Percentiles rank a stretch among this genome's conserved stretches.
Evolutionary conservation across 2,797 vertebrate species (phyloP).

Genomic region (Megaceryle alcyon): DNA sequence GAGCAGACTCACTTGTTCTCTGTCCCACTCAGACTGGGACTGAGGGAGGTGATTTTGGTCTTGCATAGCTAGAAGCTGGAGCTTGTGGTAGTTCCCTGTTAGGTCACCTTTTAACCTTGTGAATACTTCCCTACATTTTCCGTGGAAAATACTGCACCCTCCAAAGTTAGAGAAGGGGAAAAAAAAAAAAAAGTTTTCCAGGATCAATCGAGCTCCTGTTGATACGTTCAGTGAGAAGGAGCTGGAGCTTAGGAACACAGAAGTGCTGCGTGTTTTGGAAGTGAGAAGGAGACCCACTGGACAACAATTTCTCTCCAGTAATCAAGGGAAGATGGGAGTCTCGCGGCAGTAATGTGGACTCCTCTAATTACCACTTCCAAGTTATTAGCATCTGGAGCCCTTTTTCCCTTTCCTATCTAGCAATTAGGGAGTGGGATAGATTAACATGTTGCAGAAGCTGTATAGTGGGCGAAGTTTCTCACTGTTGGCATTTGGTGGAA

Average conservation of each 20-base stretch:
- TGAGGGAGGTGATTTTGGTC: not conserved
- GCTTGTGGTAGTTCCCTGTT: not conserved
- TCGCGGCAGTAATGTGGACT: slow-evolving; percentile 39
- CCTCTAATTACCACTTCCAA: slow-evolving; percentile 70
- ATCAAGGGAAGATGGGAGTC: slow-evolving; percentile 66
- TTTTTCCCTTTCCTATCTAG: slow-evolving; percentile 58
- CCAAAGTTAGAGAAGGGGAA: not conserved
- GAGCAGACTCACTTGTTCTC: not conserved
- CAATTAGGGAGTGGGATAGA: slow-evolving; percentile 56
- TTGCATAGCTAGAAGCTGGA: not conserved
- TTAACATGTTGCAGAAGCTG: slow-evolving; percentile 18
- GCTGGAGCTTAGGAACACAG: not conserved
- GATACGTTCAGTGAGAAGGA: not conserved
- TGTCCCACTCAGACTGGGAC: not conserved
- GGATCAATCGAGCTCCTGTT: not conserved
- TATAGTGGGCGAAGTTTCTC: slow-evolving; percentile 13
- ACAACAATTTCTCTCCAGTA: slow-evolving; percentile 38
- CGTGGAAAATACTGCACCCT: not conserved
- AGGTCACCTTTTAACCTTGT: not conserved
- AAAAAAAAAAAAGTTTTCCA: not conserved
- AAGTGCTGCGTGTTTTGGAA: slow-evolving; percentile 19
- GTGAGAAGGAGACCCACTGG: slow-evolving; percentile 48
- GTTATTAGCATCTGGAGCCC: slow-evolving; percentile 69
- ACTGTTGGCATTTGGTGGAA: slow-evolving; percentile 13
- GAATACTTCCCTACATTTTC: not conserved